These are phyloP conservation scores for Drosophila leonis DNA, from an alignment of 2,888 invertebrate species.

Conservation along the genomic window DNA sequence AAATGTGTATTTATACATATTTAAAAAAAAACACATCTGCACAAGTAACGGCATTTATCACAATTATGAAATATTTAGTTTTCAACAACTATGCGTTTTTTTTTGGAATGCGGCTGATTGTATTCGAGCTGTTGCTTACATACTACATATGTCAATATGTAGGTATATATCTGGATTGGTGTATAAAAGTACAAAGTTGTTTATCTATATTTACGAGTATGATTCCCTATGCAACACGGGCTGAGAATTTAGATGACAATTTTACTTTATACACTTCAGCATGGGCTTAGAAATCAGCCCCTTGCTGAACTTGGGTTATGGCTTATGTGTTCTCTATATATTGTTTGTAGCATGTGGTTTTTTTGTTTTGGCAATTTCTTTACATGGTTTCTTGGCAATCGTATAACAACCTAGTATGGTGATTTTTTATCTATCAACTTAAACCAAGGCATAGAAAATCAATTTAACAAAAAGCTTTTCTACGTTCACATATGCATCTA, in stretches of 20 bases:
- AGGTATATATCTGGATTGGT: conserved; percentile 26
- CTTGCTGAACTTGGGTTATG: conserved; percentile 23
- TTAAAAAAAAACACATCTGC: conserved; percentile 64
- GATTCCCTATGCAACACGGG: conserved; percentile 27
- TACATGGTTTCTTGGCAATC: conserved; percentile 58
- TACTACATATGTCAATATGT: not conserved
- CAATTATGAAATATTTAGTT: conserved; percentile 74
- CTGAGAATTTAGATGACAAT: conserved; percentile 24
- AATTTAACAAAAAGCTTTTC: conserved; percentile 73
- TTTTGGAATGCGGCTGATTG: conserved; percentile 72
- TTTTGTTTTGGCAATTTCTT: conserved; percentile 66
- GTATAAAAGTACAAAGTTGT: conserved; percentile 76
- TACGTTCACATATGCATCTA: conserved; percentile 51
- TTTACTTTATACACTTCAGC: conserved; percentile 26
- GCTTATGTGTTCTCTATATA: conserved; percentile 17
- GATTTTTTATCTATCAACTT: conserved; percentile 36
- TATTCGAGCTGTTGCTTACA: conserved; percentile 24
- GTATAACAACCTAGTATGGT: conserved; percentile 54
- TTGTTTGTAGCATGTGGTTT: conserved; percentile 20
- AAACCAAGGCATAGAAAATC: conserved; percentile 60
- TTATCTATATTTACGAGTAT: conserved; percentile 28
- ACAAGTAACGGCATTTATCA: conserved; percentile 73
- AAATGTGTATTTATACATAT: conserved; percentile 58
- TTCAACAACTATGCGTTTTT: conserved; percentile 62
- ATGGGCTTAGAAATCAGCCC: conserved; percentile 2